Evolutionary conservation across 2,888 invertebrate genomes (phyloP).

Genomic region (Tetanocera ferruginea): DNA sequence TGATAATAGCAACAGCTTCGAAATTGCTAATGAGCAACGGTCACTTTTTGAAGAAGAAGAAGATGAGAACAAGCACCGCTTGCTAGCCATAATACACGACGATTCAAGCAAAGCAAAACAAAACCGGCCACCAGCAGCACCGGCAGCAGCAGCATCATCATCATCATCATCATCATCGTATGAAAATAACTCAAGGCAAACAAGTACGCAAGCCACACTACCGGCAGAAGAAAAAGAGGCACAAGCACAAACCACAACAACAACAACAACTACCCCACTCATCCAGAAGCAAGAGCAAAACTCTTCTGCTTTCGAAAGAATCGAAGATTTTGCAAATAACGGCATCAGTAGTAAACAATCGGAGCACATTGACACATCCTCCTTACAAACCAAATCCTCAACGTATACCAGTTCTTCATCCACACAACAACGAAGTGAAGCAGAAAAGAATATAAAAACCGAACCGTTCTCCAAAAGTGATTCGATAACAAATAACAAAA

Average conservation of each 20-base stretch:
- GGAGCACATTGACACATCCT: conserved; percentile 31
- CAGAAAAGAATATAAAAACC: neutral
- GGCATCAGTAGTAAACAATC: neutral
- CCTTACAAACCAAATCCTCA: neutral
- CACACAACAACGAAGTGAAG: neutral
- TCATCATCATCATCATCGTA: conserved; percentile 42
- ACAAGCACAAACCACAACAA: neutral
- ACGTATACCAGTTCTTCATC: neutral
- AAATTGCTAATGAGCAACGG: conserved; percentile 51
- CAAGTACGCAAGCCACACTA: conserved; percentile 4
- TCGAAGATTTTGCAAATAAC: neutral
- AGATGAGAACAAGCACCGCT: conserved; percentile 72
- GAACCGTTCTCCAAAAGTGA: neutral
- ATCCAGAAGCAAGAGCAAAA: neutral
- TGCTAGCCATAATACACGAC: conserved; percentile 76
- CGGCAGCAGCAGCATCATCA: conserved; percentile 44
- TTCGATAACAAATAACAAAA: conserved; percentile 27
- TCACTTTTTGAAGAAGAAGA: conserved; percentile 56
- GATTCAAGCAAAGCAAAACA: conserved; percentile 61
- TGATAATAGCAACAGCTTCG: conserved; percentile 47
- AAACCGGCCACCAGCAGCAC: conserved; percentile 44
- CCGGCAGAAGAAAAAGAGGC: neutral
- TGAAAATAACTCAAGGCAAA: conserved; percentile 28
- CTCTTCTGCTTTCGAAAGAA: neutral
- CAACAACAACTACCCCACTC: neutral